Base-by-base conservation (phyloP, 2,797 vertebrate genomes). In the Xenopus petersii region DNA sequence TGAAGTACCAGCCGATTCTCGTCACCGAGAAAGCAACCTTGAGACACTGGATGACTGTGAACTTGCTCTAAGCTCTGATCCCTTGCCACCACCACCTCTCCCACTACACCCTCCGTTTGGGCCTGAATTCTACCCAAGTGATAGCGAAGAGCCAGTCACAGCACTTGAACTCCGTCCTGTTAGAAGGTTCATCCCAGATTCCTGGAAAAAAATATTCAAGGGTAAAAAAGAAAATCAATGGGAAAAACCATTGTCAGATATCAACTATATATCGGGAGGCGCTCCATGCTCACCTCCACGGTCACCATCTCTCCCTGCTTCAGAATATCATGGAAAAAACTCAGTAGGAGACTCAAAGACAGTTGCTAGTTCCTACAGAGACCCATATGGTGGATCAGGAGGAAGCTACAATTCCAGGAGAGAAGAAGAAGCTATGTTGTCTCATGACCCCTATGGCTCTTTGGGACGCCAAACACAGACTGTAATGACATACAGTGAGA, bases 141-240 rank as follows among this genome's bases (percentile, higher is more conserved):
- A 88, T 79, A 89, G 86, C 7, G 93, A 93, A 67, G 89, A 82
- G 17, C 81, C 86, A 2, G 65, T 75, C 0, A 77, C 85, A 13
- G 85, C 87, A 1, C 82, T 94, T 0, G 93, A 97, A 75, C 91
- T 97, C 36, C 97, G 97, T 80, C 96, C 96, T 0, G 89, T 98
- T 0, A 42, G 95, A 72, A 94, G 95, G 66, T 98, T 98, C 81
- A 88, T 98, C 80, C 96, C 96, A 0, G 94, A 97, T 84, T 97
- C 95, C 0, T 91, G 95, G 90, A 98, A 97, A 82, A 93, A 94
- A 80, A 93, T 97, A 69, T 96, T 98, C 83, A 89, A 81, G 33
- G 88, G 91, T 15, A 92, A 84, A 75, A 89, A 80, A 47, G 83
- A 82, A 21, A 76, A 81, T 1, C 67, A 64, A 17, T 79, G 86